Conservation (phyloP, 2,797 vertebrate species). For the Peromyscus nudipes region DNA sequence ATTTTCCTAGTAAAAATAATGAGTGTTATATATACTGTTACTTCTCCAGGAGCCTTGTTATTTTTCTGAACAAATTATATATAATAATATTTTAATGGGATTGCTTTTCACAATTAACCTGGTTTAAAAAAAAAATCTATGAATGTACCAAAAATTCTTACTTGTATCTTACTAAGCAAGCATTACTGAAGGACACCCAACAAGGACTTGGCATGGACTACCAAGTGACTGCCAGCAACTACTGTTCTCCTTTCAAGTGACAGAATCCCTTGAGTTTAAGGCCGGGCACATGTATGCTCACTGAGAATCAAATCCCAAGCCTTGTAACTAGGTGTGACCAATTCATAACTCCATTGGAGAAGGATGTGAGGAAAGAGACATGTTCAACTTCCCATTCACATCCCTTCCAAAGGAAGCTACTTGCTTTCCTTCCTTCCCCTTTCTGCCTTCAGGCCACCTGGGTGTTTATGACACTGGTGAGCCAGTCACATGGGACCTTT, state of each 20-base stretch:
- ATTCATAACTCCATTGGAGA: neutral
- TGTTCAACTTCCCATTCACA: neutral
- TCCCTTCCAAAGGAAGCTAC: neutral
- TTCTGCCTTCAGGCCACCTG: neutral
- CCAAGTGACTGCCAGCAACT: neutral
- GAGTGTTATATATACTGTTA: neutral
- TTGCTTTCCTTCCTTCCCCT: neutral
- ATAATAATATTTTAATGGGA: neutral
- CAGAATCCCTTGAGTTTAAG: neutral
- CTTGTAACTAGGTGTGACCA: neutral
- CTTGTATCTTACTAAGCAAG: neutral
- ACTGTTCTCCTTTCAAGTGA: neutral
- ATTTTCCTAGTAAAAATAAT: constrained; percentile 25
- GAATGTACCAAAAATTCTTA: neutral
- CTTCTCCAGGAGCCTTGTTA: neutral
- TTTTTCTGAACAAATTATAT: constrained; percentile 10
- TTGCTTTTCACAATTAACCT: neutral
- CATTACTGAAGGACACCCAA: neutral
- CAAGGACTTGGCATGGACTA: neutral
- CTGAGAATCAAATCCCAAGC: constrained; percentile 10
- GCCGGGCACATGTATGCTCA: neutral
- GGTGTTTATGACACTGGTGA: neutral
- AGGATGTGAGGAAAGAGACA: neutral
- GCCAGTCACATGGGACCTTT: neutral
- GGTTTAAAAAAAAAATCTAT: neutral